Evolutionary conservation across 2,797 vertebrate species (phyloP).

Genomic region (Sebastes vulpes): DNA sequence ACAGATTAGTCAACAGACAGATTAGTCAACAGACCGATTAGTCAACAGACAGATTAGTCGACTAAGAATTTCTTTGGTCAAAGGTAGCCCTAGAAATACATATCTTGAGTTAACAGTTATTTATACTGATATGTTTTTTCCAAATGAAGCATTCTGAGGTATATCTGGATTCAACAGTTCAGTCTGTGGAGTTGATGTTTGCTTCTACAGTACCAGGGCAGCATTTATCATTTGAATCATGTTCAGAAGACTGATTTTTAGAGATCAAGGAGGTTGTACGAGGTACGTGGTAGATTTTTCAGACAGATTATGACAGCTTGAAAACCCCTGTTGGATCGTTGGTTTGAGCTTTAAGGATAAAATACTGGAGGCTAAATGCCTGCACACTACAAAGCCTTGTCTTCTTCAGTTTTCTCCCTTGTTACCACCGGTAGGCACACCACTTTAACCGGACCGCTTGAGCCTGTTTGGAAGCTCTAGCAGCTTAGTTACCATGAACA

Average conservation of each 20-base stretch:
- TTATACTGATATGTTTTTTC: neutral
- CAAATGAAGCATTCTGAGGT: neutral
- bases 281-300: constrained; percentile 41
- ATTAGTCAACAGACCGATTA: no score
- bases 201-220: constrained; percentile 5
- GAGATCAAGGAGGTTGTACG: constrained; percentile 45
- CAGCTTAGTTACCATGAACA: constrained; percentile 40
- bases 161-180: neutral
- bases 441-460: constrained; percentile 13
- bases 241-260: constrained; percentile 41
- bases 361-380: constrained; percentile 35
- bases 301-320: constrained; percentile 55
- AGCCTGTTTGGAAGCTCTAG: constrained; percentile 21
- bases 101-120: neutral
- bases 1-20: no score
- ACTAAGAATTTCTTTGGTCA: neutral
- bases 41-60: neutral
- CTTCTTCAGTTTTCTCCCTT: constrained; percentile 15
- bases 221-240: constrained; percentile 52
- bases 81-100: neutral
- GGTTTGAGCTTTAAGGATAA: constrained; percentile 43
- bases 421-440: constrained; percentile 12
- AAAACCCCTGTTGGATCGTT: constrained; percentile 29
- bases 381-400: constrained; percentile 40
- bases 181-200: constrained; percentile 14